Conservation (phyloP, 2,888 invertebrate genomes). For the Operophtera brumata region DNA sequence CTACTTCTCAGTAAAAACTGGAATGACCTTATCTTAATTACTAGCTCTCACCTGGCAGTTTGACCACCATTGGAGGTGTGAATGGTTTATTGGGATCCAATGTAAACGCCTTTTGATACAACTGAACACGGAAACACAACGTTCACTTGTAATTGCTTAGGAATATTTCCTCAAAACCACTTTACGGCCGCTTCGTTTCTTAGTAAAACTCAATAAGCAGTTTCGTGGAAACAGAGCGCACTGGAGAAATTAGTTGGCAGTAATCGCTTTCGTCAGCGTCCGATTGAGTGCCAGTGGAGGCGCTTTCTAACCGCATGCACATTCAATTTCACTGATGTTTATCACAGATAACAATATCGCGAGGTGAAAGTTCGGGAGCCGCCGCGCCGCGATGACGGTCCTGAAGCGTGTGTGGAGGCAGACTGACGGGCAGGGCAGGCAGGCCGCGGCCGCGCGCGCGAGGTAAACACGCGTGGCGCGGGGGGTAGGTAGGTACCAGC, state of each 20-base stretch:
- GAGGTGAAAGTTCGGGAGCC: constrained; percentile 75
- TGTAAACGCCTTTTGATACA: constrained; percentile 70
- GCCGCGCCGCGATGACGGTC: constrained; percentile 50
- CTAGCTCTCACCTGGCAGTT: constrained; percentile 72
- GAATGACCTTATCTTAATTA: constrained; percentile 9
- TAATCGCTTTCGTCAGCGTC: constrained; percentile 60
- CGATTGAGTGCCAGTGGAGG: constrained; percentile 64
- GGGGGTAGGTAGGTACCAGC: constrained; percentile 31
- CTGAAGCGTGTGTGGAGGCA: constrained; percentile 57
- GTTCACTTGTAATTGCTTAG: constrained; percentile 70
- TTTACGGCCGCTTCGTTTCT: constrained; percentile 75
- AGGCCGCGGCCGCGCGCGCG: constrained; percentile 22
- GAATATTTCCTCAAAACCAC: constrained; percentile 77
- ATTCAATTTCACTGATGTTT: constrained; percentile 76
- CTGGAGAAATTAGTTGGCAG: constrained; percentile 78
- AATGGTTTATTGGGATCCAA: constrained; percentile 76
- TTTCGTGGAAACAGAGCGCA: constrained; percentile 74
- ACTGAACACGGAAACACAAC: constrained; percentile 74
- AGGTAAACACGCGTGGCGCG: constrained; percentile 35
- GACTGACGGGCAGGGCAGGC: constrained; percentile 42
- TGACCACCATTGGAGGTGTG: constrained; percentile 79
- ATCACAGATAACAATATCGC: constrained; percentile 75
- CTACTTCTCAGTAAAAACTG: constrained; percentile 11
- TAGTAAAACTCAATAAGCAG: constrained; percentile 76
- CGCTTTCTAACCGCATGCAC: constrained; percentile 71